Evolutionary conservation across 2,797 vertebrate genomes (phyloP), one percentile per base, ranked within the genome.

Genomic region (Poecilia gillii): DNA sequence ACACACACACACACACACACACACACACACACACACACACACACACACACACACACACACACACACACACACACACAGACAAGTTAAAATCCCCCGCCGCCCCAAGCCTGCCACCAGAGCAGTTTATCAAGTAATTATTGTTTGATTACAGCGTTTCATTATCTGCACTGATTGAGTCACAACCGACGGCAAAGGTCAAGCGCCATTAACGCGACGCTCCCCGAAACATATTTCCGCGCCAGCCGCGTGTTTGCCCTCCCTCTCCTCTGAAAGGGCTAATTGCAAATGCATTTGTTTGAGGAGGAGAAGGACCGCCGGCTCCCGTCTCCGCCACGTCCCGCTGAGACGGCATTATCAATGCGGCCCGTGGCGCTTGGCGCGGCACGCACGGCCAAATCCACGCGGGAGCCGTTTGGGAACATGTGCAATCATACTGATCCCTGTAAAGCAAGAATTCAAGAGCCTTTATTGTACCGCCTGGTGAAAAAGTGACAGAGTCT

Each of bases 51-150:
- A 70, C 79, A 41, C 84, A 57, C 87, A 70, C 78, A 71, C 78
- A 57, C 76, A 23, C 62, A 64, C 6, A 33, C 72, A 79, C 77
- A 62, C 86, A 71, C 84, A 78, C 84, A 85, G 79, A 83, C 81
- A 84, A 81, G 68, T 77, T 82, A 83, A 89, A 89, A 90, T 92
- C 91, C 92, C 92, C 78, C 7, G 81, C 90, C 71, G 53, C 89
- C 90, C 90, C 41, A 16, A 73, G 89, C 87, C 92, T 93, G 93
- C 91, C 93, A 93, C 89, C 77, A 82, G 93, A 92, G 94, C 94
- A 95, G 95, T 96, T 96, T 96, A 96, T 96, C 95, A 96, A 96
- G 94, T 95, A 95, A 96, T 96, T 96, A 96, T 96, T 96, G 95
- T 96, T 96, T 96, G 96, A 96, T 96, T 96, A 96, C 95, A 95